Conservation (phyloP, 2,797 vertebrate species). For the Mycteria americana region DNA sequence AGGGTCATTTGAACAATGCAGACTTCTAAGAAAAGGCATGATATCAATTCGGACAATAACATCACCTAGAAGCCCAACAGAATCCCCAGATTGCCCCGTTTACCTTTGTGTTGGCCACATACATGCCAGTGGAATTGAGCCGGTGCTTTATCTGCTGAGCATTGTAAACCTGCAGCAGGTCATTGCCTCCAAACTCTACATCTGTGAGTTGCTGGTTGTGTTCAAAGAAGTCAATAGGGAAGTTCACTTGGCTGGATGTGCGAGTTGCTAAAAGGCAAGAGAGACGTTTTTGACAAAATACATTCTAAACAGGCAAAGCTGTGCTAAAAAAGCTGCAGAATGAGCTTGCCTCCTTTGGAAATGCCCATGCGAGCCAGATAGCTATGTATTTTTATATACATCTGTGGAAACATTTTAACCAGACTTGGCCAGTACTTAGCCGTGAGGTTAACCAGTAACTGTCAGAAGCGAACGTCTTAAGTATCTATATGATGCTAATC, state of each 20-base stretch:
- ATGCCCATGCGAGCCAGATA: fast-evolving
- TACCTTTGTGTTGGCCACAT: slow-evolving; percentile 99
- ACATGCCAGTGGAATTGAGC: slow-evolving; percentile 98
- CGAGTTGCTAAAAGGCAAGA: slow-evolving; percentile 82
- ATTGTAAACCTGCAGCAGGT: slow-evolving; percentile 96
- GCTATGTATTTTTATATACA: fast-evolving
- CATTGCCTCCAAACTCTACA: slow-evolving; percentile 96
- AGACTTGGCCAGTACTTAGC: not conserved
- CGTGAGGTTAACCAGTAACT: not conserved
- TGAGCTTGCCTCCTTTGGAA: not conserved
- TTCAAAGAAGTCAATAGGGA: slow-evolving; percentile 98
- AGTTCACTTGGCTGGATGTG: slow-evolving; percentile 93
- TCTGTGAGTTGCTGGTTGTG: slow-evolving; percentile 98
- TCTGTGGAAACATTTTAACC: not conserved
- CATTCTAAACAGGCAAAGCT: not conserved
- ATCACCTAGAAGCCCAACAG: not conserved
- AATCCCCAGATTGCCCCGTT: not conserved
- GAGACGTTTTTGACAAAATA: not conserved
- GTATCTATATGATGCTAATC: not conserved
- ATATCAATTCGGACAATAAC: fast-evolving
- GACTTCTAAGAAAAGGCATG: not conserved
- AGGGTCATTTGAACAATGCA: not conserved
- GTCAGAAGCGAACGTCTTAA: not conserved
- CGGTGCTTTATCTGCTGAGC: slow-evolving; percentile 98
- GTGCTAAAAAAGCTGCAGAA: not conserved